Percentiles rank a stretch among this genome's conserved stretches.
Conservation (phyloP, 2,797 vertebrate species). For the Poeciliopsis turneri region DNA sequence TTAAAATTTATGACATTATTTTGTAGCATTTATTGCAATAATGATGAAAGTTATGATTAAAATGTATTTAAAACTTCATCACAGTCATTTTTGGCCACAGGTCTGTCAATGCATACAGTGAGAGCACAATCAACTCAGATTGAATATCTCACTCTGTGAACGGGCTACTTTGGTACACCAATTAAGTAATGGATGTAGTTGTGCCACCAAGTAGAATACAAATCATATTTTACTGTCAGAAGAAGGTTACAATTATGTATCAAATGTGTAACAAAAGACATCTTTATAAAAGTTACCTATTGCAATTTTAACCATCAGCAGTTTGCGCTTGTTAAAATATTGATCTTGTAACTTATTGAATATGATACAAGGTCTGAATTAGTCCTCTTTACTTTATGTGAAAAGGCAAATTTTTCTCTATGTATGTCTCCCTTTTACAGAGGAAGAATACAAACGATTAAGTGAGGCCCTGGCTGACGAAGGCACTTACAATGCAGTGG, state of each 20-base stretch:
- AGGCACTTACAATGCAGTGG: conserved; percentile 92
- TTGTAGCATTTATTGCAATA: not conserved
- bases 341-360: not conserved
- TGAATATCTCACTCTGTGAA: not conserved
- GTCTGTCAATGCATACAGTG: not conserved
- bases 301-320: not conserved
- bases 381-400: not conserved
- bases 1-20: not conserved
- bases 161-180: not conserved
- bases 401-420: not conserved
- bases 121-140: not conserved
- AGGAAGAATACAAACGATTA: conserved; percentile 98
- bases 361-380: not conserved
- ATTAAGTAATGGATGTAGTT: not conserved
- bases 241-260: too few relatives aligned
- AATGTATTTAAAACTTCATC: not conserved
- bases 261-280: too few relatives aligned
- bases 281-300: too few relatives aligned
- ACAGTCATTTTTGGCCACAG: not conserved
- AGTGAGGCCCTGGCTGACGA: conserved; percentile 97
- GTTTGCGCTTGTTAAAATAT: not conserved
- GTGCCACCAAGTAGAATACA: not conserved
- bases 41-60: not conserved
- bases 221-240: too few relatives aligned
- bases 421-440: conserved; percentile 80